These are phyloP conservation scores for Imbricaverruca yamaguchii DNA, from an alignment of 2,888 invertebrate genomes.

Conservation along the genomic window DNA sequence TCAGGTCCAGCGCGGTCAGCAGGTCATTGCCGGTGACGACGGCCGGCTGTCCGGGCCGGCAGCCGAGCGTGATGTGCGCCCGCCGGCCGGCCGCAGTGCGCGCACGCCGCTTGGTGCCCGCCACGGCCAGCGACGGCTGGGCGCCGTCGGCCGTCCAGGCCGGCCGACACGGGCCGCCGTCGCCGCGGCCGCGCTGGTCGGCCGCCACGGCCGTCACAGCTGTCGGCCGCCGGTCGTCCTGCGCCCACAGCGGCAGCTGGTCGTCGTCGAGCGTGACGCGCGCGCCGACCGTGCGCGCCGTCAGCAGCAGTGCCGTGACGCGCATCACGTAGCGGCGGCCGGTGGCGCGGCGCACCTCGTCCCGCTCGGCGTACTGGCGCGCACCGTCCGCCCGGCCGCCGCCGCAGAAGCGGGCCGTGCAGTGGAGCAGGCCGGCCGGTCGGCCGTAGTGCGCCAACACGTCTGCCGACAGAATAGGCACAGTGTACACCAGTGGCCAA, in stretches of 20 bases:
- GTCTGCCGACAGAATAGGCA: not conserved
- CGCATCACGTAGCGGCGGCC: slow-evolving; percentile 36
- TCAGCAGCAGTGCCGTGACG: slow-evolving; percentile 38
- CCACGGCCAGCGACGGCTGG: slow-evolving; percentile 3
- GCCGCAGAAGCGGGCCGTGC: slow-evolving; percentile 38
- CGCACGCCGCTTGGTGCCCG: not conserved
- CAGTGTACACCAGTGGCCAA: too few relatives aligned
- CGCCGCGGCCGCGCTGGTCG: slow-evolving; percentile 39
- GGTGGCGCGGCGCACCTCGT: slow-evolving; percentile 35
- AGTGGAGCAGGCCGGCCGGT: slow-evolving; percentile 35
- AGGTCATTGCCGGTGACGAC: slow-evolving; percentile 37
- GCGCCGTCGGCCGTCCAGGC: not conserved
- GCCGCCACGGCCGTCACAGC: slow-evolving; percentile 43
- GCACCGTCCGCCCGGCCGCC: slow-evolving; percentile 34
- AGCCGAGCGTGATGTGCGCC: slow-evolving; percentile 37
- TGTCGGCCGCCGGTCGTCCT: slow-evolving; percentile 43
- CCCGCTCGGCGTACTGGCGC: slow-evolving; percentile 34
- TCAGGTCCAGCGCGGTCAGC: slow-evolving; percentile 34
- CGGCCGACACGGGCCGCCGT: not conserved
- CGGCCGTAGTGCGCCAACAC: not conserved
- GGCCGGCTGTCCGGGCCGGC: slow-evolving; percentile 34
- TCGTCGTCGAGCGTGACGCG: slow-evolving; percentile 38
- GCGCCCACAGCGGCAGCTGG: slow-evolving; percentile 37
- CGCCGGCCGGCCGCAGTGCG: slow-evolving; percentile 28
- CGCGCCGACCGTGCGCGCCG: slow-evolving; percentile 39